Conservation (phyloP, 2,113 vertebrate species). For the Leiothrix lutea region DNA sequence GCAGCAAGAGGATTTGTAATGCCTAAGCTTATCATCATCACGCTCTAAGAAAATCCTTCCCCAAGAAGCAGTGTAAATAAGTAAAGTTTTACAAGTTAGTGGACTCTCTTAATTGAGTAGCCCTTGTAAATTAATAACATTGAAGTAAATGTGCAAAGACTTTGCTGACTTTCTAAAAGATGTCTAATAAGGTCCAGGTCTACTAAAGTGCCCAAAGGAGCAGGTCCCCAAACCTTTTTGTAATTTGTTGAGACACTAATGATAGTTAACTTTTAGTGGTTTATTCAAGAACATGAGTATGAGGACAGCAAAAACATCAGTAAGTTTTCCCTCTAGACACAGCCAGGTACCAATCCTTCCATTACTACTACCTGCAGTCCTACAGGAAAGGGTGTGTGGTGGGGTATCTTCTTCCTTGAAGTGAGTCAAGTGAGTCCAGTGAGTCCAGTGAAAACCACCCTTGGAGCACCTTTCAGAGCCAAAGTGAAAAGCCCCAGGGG, state of each 20-base stretch:
- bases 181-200: not conserved
- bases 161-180: constrained; percentile 8
- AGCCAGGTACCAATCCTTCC: not conserved
- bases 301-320: not conserved
- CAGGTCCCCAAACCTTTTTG: not conserved
- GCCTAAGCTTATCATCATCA: constrained; percentile 59
- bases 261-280: not conserved
- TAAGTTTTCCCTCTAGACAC: not conserved
- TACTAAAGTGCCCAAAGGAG: not conserved
- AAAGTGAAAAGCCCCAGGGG: not conserved
- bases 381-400: not conserved
- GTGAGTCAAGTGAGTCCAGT: not conserved
- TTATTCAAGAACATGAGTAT: not conserved
- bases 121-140: constrained; percentile 60
- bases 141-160: constrained; percentile 46
- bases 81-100: constrained; percentile 52
- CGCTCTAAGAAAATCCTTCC: not conserved
- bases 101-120: constrained; percentile 23
- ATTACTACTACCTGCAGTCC: not conserved
- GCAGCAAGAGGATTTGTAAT: constrained; percentile 57
- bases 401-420: not conserved
- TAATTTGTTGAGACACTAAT: constrained; percentile 51
- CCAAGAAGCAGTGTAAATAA: constrained; percentile 62
- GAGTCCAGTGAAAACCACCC: not conserved
- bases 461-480: not conserved